Base-by-base conservation (phyloP, 2,113 vertebrate genomes). In the Nothocercus nigrocapillus region DNA sequence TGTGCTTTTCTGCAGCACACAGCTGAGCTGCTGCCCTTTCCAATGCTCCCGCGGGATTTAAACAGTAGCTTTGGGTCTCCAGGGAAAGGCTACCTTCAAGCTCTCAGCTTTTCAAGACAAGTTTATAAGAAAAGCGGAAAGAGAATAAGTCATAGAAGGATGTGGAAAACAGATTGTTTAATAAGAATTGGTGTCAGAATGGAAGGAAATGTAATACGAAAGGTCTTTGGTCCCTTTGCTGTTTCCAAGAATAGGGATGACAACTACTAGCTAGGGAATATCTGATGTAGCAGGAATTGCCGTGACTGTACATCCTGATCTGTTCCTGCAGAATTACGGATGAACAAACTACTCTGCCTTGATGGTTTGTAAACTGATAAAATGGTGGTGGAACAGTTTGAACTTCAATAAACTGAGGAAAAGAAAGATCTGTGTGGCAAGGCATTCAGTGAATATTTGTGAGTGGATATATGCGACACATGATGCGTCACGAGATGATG, bases 301-400 rank as follows among this genome's bases (percentile, higher is more conserved):
- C 36, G 21, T 53, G 54, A 58, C 5, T 8, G 1, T 58, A 7
- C 28, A 9, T 63, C 27, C 68, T 40, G 27, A 18, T 34, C 30
- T 1, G 0, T 63, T 68, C 53, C 54, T 51, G 34, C 5, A 1
- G 38, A 38, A 16, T 34, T 84, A 4, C 0, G 44, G 25, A 9
- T 27, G 10, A 8, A 27, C 30, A 81, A 45, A 51, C 18, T n/a
- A 5, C 24, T 47, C 21, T 20, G 5, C 5, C 47, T 34, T 24
- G 21, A 45, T 38, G 32, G n/a, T 18, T 82, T 20, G 24, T 49
- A 49, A 49, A 49, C 30, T 62, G 30, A 32, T 54, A n/a, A 67
- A 67, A 7, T 38, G 61, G 24, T 22, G 21, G 28, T 42, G 54
- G 44, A 28, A 24, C 7, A 74, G 11, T 49, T 13, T 44, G 32